Evolutionary conservation across 2,888 invertebrate species (phyloP).

Genomic region (Pegoplata infirma): DNA sequence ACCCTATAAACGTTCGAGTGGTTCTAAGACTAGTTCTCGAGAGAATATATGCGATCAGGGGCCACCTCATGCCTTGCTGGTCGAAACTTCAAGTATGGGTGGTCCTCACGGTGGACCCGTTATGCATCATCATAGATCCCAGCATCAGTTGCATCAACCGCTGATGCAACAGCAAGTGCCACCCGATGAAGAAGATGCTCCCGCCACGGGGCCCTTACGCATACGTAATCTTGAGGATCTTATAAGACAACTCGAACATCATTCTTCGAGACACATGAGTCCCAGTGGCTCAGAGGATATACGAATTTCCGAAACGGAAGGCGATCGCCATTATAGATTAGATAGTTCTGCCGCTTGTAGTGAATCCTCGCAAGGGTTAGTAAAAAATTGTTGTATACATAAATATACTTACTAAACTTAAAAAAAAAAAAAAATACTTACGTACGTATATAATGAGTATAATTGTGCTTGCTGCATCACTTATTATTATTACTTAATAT

Average conservation of each 20-base stretch:
- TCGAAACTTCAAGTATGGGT: conserved; percentile 75
- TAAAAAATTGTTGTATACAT: conserved; percentile 64
- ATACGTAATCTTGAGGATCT: conserved; percentile 95
- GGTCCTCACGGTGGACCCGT: conserved; percentile 77
- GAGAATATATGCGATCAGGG: conserved; percentile 87
- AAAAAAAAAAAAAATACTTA: conserved; percentile 28
- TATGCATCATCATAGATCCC: conserved; percentile 74
- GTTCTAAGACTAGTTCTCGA: conserved; percentile 81
- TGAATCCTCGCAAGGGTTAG: conserved; percentile 86
- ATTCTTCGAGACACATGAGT: conserved; percentile 91
- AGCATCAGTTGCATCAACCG: conserved; percentile 78
- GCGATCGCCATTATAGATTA: conserved; percentile 91
- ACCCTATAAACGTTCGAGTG: conserved; percentile 81
- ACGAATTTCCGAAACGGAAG: conserved; percentile 89
- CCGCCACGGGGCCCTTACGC: conserved; percentile 89
- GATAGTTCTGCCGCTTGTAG: conserved; percentile 86
- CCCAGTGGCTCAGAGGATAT: conserved; percentile 95
- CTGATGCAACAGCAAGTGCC: conserved; percentile 79
- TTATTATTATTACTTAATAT: conserved; percentile 55
- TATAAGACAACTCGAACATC: conserved; percentile 92
- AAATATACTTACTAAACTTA: conserved; percentile 15
- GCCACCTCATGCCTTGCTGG: conserved; percentile 80
- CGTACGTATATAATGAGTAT: conserved; percentile 53
- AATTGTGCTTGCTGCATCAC: conserved; percentile 63
- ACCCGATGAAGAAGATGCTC: conserved; percentile 84